A percentile compares a stretch with the other conserved stretches of the same genome.
Conservation (phyloP, 2,888 invertebrate genomes). For the Beris chalybata region DNA sequence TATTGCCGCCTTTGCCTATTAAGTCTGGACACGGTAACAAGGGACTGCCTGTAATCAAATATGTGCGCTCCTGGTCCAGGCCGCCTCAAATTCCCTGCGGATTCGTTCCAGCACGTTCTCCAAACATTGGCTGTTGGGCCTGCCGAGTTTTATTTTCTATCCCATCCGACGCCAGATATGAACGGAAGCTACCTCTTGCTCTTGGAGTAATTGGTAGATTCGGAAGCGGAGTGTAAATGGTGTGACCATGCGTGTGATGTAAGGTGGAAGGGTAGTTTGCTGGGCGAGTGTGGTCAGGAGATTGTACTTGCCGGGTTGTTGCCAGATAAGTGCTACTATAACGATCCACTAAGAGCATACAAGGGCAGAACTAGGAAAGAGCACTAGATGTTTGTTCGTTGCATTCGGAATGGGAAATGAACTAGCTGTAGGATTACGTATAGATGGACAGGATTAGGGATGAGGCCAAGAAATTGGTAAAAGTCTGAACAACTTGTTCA, state of each 20-base stretch:
- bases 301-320: background rate
- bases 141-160: constrained; percentile 1
- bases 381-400: too few relatives aligned
- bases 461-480: too few relatives aligned
- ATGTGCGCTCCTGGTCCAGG: constrained; percentile 18
- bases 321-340: too few relatives aligned
- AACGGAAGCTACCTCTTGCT: too few relatives aligned
- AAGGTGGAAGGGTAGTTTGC: background rate
- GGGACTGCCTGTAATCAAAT: constrained; percentile 15
- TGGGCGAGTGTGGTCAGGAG: too few relatives aligned
- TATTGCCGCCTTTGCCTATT: constrained; percentile 13
- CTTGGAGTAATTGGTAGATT: background rate
- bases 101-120: constrained; percentile 25
- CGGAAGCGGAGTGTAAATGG: background rate
- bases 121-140: constrained; percentile 24
- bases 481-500: too few relatives aligned
- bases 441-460: too few relatives aligned
- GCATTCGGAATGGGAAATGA: too few relatives aligned
- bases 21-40: constrained; percentile 13
- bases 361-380: too few relatives aligned
- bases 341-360: too few relatives aligned
- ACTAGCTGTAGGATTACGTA: too few relatives aligned
- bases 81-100: constrained; percentile 28
- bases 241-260: background rate
- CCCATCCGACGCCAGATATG: background rate